Base-by-base conservation (phyloP, 2,113 vertebrate species). In the Acrocephalus kingi region DNA sequence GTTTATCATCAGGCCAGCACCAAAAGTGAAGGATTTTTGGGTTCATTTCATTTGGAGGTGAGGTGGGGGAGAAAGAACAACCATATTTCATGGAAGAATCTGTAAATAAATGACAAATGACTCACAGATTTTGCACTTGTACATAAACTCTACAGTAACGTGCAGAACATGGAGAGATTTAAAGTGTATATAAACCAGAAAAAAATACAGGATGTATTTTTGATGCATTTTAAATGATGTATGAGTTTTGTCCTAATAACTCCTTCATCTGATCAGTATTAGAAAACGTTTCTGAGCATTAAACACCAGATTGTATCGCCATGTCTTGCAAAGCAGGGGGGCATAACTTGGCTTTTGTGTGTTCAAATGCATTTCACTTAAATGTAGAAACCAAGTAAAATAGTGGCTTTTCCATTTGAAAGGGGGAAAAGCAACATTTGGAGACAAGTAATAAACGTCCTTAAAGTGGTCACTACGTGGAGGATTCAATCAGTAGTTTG, bases 161-260 rank as follows among this genome's bases (percentile, higher is more conserved):
- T 97, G 93, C 93, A 88, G 90, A 86, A 95, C 83, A 46, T 59
- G 31, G 84, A 89, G 31, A 79, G 95, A 88, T 96, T 96, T 84
- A 62, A 95, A 77, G 63, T 97, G 94, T 96, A 96, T 77, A 97
- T 97, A 97, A 96, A 94, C 66, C 91, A 94, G 90, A 37, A 59
- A 52, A 96, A 87, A 87, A 89, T 59, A 93, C 45, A 83, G 94
- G 88, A 96, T 94, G 97, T 97, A 95, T 97, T 97, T 98, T 97
- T 96, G 95, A 96, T 97, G 97, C 95, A 78, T 90, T 93, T 97
- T 66, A 81, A 94, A 92, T 15, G 9, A 92, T 89, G 90, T 97
- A 91, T 94, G 94, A 95, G 91, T 97, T 97, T 96, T 89, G 95
- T 96, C 97, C 88, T 93, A 74, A 68, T 48, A 52, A 51, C 87